A percentile compares a stretch with the other conserved stretches of the same genome.
Conservation (phyloP, 2,797 vertebrate species). For the Choloepus didactylus region DNA sequence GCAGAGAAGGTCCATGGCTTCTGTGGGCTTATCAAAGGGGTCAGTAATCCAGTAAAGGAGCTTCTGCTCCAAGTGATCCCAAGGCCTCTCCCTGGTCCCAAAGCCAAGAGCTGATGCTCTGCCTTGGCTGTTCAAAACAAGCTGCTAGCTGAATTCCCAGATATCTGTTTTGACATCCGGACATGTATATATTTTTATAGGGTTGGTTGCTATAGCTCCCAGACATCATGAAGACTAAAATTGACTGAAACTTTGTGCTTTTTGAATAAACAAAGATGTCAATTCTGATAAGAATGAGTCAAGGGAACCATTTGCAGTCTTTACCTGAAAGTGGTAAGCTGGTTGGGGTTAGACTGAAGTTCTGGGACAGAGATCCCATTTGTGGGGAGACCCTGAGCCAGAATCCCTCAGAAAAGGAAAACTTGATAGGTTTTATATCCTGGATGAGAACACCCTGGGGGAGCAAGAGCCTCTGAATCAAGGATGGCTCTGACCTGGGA, state of each 20-base stretch:
- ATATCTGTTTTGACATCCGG: background rate
- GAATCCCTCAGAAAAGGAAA: background rate
- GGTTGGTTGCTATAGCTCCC: slow-evolving; percentile 52
- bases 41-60: background rate
- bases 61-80: background rate
- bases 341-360: background rate
- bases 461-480: background rate
- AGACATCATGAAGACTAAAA: slow-evolving; percentile 12
- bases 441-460: background rate
- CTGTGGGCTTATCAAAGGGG: background rate
- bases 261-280: slow-evolving; percentile 28
- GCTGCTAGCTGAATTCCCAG: background rate
- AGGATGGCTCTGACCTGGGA: background rate
- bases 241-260: background rate
- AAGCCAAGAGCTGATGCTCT: background rate
- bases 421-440: background rate
- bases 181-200: slow-evolving; percentile 40
- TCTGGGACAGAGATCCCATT: background rate
- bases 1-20: background rate
- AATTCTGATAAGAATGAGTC: background rate
- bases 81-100: background rate
- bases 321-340: background rate
- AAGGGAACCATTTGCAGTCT: background rate
- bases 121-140: background rate
- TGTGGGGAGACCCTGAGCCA: background rate